A percentile compares a stretch with the other conserved stretches of the same genome.
Evolutionary conservation across 1,140 invertebrate species (phyloP).

Genomic region (Drosophila melanogaster): DNA sequence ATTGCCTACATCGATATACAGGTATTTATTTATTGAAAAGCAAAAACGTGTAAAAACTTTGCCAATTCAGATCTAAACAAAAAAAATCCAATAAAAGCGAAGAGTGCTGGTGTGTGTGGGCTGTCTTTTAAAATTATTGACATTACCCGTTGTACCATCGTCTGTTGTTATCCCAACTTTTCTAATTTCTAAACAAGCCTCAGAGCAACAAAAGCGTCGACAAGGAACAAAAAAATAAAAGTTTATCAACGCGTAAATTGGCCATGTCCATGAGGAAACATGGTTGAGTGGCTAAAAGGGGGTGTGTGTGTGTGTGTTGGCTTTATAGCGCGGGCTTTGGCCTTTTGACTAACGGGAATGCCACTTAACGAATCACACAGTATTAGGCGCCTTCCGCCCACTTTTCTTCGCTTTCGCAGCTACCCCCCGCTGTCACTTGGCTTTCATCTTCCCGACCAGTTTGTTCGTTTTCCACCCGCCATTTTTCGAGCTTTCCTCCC

Average conservation of each 20-base stretch:
- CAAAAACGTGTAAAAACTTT: not conserved
- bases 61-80: constrained; percentile 2
- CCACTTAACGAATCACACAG: constrained; percentile 63
- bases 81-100: constrained; percentile 9
- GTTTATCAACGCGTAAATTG: constrained; percentile 65
- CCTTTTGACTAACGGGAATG: constrained; percentile 69
- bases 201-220: constrained; percentile 12
- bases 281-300: not conserved
- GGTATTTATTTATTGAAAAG: constrained; percentile 1
- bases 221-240: constrained; percentile 19
- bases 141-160: constrained; percentile 16
- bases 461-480: constrained; percentile 9
- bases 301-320: not conserved
- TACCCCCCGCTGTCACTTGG: constrained; percentile 25
- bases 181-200: constrained; percentile 54
- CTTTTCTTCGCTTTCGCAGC: constrained; percentile 6
- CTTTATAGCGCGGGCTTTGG: constrained; percentile 50
- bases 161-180: constrained; percentile 33
- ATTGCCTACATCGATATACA: not conserved
- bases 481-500: constrained; percentile 28
- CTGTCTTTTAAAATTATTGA: constrained; percentile 51
- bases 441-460: constrained; percentile 8
- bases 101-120: constrained; percentile 6
- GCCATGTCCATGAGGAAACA: constrained; percentile 32
- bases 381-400: constrained; percentile 25